phyloP scores from a whole-genome alignment of 2,888 invertebrate species.

The Eurytoma californica region DNA sequence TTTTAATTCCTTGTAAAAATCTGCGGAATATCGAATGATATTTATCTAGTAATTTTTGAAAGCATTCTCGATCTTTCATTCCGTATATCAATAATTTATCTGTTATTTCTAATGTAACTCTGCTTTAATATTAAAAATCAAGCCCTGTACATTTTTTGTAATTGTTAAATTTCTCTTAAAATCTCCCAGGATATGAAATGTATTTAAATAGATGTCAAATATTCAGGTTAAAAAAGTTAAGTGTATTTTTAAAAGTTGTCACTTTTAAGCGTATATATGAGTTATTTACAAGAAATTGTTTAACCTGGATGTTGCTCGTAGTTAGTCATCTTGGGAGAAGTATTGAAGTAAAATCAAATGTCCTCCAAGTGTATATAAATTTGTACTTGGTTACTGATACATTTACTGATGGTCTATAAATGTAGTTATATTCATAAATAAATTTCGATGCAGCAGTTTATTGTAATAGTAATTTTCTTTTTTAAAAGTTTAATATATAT shows the following conservation, averaged over 20 bases:
- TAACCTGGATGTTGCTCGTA: slow-evolving; percentile 42
- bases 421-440: slow-evolving; percentile 3
- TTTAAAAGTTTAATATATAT: neutral
- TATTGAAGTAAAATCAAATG: slow-evolving; percentile 33
- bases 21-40: slow-evolving; percentile 41
- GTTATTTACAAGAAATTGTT: slow-evolving; percentile 3
- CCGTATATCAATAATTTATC: slow-evolving; percentile 32
- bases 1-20: slow-evolving; percentile 17
- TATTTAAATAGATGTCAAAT: slow-evolving; percentile 46
- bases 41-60: slow-evolving; percentile 31
- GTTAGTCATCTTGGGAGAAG: slow-evolving; percentile 50
- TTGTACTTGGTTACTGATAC: slow-evolving; percentile 35
- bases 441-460: slow-evolving; percentile 5
- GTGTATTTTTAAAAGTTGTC: too few species aligned
- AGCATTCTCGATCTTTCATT: slow-evolving; percentile 51
- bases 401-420: neutral
- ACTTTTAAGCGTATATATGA: too few species aligned
- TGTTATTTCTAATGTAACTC: slow-evolving; percentile 40
- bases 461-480: neutral
- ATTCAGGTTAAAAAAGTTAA: slow-evolving; percentile 30
- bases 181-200: slow-evolving; percentile 43
- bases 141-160: slow-evolving; percentile 50
- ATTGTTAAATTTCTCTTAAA: slow-evolving; percentile 36
- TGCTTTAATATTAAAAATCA: slow-evolving; percentile 41
- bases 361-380: slow-evolving; percentile 28